phyloP scores from a whole-genome alignment of 1,140 invertebrate genomes.

The Camponotus vicinus region DNA sequence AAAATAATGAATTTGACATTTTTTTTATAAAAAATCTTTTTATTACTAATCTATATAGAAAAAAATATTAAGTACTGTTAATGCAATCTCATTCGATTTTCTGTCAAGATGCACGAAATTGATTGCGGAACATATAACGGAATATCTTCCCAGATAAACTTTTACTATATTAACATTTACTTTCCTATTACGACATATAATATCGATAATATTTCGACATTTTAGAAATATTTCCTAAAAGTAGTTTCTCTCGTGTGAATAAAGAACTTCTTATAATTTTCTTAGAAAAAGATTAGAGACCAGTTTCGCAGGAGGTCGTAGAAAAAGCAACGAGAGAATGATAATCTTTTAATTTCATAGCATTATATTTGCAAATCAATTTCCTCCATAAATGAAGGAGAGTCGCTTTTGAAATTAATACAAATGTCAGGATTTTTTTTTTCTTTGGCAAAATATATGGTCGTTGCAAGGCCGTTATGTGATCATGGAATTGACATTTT shows the following conservation, averaged over 20 bases:
- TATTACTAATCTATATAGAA: slow-evolving; percentile 43
- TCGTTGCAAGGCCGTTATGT: background rate
- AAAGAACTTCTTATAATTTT: too few relatives aligned
- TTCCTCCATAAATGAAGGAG: slow-evolving; percentile 66
- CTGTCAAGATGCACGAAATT: slow-evolving; percentile 51
- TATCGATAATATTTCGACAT: background rate
- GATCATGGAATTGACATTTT: slow-evolving; percentile 20
- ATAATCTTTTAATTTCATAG: slow-evolving; percentile 14
- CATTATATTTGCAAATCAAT: slow-evolving; percentile 62
- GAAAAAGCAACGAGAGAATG: slow-evolving; percentile 11
- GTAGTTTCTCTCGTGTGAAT: background rate
- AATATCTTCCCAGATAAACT: background rate
- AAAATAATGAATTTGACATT: background rate
- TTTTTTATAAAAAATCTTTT: slow-evolving; percentile 6
- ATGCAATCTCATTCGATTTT: slow-evolving; percentile 51
- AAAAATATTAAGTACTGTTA: slow-evolving; percentile 48
- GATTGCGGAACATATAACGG: background rate
- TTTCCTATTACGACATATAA: background rate
- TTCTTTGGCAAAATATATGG: background rate
- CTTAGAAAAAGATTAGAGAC: background rate
- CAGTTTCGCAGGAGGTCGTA: background rate
- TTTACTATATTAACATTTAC: slow-evolving; percentile 1
- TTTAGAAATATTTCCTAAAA: background rate
- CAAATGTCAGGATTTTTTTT: slow-evolving; percentile 1
- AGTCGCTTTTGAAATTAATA: slow-evolving; percentile 56